phyloP scores from a whole-genome alignment of 2,797 vertebrate genomes.

The Micropoecilia bifurca region DNA sequence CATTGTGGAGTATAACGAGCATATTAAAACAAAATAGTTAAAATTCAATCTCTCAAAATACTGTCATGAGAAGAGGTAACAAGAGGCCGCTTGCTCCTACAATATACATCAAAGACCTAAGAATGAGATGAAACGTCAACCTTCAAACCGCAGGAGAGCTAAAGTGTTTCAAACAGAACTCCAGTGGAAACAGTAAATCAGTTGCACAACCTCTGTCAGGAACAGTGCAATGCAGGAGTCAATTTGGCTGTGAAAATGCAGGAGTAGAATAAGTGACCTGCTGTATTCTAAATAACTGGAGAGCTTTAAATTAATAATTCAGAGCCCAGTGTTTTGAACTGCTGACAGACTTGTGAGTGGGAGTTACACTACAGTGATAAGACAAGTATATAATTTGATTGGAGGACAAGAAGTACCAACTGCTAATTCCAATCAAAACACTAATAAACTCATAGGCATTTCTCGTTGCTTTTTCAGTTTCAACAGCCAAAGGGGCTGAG shows the following conservation, averaged over 20 bases:
- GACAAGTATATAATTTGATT: constrained; percentile 6
- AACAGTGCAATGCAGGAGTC: constrained; percentile 16
- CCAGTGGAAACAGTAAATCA: constrained; percentile 44
- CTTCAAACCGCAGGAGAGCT: constrained; percentile 43
- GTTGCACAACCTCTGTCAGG: constrained; percentile 32
- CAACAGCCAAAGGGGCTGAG: constrained; percentile 26
- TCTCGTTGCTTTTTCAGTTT: not conserved
- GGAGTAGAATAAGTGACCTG: constrained; percentile 35
- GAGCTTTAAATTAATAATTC: constrained; percentile 43
- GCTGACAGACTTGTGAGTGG: constrained; percentile 22
- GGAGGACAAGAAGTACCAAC: constrained; percentile 9
- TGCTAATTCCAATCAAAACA: constrained; percentile 16
- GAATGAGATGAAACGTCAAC: constrained; percentile 46
- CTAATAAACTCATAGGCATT: constrained; percentile 20
- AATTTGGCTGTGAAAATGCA: constrained; percentile 12
- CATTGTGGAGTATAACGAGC: constrained; percentile 61
- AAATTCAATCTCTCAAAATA: constrained; percentile 50
- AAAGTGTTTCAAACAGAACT: constrained; percentile 27
- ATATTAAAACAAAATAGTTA: constrained; percentile 48
- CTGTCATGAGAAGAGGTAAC: constrained; percentile 54
- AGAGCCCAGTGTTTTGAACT: constrained; percentile 32
- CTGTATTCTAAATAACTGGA: constrained; percentile 29
- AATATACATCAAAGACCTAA: constrained; percentile 70
- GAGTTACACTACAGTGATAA: constrained; percentile 10
- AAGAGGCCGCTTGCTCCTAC: constrained; percentile 62